Base-by-base conservation (phyloP, 1,140 invertebrate species). In the Drosophila nasuta region DNA sequence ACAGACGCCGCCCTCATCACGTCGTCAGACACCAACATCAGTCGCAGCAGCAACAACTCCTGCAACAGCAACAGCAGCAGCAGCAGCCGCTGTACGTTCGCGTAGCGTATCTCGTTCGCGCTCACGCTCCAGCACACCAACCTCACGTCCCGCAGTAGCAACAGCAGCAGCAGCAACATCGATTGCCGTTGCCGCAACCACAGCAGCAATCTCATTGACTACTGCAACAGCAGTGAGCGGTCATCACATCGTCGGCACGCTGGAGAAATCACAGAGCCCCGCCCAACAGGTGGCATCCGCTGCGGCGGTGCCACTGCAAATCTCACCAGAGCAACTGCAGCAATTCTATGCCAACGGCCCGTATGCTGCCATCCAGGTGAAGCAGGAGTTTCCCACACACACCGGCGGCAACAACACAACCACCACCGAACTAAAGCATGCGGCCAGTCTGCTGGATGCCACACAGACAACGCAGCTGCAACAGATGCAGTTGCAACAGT, bases 331-430 rank as follows among this genome's bases (percentile, higher is more conserved):
- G 85, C 90, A 93, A 79, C 72, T 92, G 58, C 86, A 92, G 58
- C 93, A 93, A 43, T 78, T 92, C n/a, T 92, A 93, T 62, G 86
- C 85, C 8, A 89, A 43, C 49, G 83, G 66, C 60, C 80, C 67
- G 78, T 64, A 93, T 88, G 93, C 77, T 91, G 74, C 83, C 91
- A 94, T 92, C 8, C 93, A 94, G 79, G 93, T 93, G 10, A 94
- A 93, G 59, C 93, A 94, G 43, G 93, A 93, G 77, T 92, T 91
- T 65, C 86, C 92, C 11, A 89, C 82, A 6, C 91, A 93, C 51
- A 79, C 73, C 10, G 46, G 75, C 6, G 62, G 51, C 15, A 30
- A 60, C 33, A 62, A 25, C 2, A 81, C 65, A 2, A 58, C 81
- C 2, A 28, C 20, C 8, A 48, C 15, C 1, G 92, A 81, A 76